Evolutionary conservation across 2,797 vertebrate genomes (phyloP).

Genomic region (Lerista edwardsae): DNA sequence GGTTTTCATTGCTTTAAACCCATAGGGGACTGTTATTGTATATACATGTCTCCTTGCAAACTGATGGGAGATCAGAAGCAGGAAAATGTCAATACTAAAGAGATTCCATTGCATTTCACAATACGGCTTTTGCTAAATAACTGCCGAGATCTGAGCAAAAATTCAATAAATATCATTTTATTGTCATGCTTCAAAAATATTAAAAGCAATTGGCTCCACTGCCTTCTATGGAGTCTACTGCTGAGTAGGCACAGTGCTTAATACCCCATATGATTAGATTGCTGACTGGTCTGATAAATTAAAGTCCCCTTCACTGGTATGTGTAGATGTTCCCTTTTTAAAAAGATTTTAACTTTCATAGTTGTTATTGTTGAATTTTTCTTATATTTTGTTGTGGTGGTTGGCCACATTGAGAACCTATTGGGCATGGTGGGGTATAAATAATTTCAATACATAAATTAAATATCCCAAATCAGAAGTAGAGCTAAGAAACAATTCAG

Average conservation of each 20-base stretch:
- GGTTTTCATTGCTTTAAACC: slow-evolving; percentile 36
- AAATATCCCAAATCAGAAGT: too few relatives aligned
- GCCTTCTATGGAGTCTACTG: slow-evolving; percentile 45
- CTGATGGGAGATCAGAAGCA: slow-evolving; percentile 47
- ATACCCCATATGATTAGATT: slow-evolving; percentile 27
- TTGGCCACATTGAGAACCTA: too few relatives aligned
- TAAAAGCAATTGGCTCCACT: slow-evolving; percentile 52
- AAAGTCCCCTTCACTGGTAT: slow-evolving; percentile 16
- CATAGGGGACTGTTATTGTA: slow-evolving; percentile 50
- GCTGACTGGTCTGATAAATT: slow-evolving; percentile 40
- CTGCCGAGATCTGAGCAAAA: slow-evolving; percentile 43
- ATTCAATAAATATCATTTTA: slow-evolving; percentile 63
- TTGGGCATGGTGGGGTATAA: too few relatives aligned
- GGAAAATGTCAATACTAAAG: slow-evolving; percentile 50
- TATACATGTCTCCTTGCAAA: slow-evolving; percentile 37
- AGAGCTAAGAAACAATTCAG: too few relatives aligned
- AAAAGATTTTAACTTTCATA: too few relatives aligned
- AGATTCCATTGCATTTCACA: slow-evolving; percentile 57
- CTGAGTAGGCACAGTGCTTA: slow-evolving; percentile 25
- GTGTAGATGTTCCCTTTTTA: slow-evolving; percentile 32
- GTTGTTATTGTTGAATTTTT: too few relatives aligned
- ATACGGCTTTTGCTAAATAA: slow-evolving; percentile 61
- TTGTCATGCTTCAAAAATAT: slow-evolving; percentile 40
- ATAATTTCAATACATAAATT: too few relatives aligned
- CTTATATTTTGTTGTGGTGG: too few relatives aligned